These are phyloP conservation scores for Rousettus leschenaultii DNA, from an alignment of 2,113 vertebrate genomes.

Conservation along the genomic window DNA sequence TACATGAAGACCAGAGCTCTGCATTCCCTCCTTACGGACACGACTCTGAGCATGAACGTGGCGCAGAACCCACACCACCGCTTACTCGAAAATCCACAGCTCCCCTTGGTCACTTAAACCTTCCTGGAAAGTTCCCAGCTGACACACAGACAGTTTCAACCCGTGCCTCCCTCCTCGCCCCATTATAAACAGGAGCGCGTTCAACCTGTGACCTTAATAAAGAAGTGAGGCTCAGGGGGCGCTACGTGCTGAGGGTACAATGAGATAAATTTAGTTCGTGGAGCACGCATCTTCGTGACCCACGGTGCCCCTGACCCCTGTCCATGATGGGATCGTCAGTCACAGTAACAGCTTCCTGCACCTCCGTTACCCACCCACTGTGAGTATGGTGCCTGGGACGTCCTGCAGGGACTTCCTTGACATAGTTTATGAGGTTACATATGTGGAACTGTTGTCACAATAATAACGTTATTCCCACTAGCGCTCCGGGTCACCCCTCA, in stretches of 20 bases:
- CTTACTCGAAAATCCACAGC: background rate
- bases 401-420: background rate
- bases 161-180: background rate
- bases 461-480: no score
- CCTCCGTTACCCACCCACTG: background rate
- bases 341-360: background rate
- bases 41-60: background rate
- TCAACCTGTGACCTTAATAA: background rate
- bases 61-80: background rate
- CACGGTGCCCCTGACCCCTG: background rate
- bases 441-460: background rate
- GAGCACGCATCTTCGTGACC: background rate
- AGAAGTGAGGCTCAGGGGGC: background rate
- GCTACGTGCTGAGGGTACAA: background rate
- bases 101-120: background rate
- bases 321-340: background rate
- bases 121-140: background rate
- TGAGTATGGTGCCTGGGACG: background rate
- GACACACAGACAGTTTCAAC: background rate
- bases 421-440: background rate
- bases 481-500: no score
- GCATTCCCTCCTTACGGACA: background rate
- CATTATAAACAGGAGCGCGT: background rate
- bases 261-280: background rate
- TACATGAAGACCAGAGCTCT: background rate